Percentiles rank a stretch among this genome's conserved stretches.
These are phyloP conservation scores for Darevskia mixta DNA, from an alignment of 2,797 vertebrate genomes.

Conservation along the genomic window DNA sequence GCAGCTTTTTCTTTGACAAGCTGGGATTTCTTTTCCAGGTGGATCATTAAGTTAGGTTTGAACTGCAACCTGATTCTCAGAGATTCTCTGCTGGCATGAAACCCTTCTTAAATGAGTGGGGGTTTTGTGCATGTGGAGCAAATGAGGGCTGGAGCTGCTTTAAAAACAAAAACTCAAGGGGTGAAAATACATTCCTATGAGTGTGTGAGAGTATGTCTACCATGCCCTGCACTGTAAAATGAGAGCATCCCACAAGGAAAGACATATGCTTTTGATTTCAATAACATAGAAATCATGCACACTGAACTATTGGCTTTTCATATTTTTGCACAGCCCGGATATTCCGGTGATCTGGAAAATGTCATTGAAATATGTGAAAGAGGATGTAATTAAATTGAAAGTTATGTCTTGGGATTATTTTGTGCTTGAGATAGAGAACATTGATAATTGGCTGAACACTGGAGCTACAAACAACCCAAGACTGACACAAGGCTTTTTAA, in stretches of 20 bases:
- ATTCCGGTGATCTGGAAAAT: not conserved
- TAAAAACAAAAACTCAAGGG: conserved; percentile 58
- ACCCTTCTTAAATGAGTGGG: not conserved
- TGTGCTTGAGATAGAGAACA: not conserved
- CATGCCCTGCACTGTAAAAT: conserved; percentile 53
- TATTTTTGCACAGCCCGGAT: conserved; percentile 35
- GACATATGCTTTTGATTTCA: conserved; percentile 66
- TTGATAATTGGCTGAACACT: not conserved
- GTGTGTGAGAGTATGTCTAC: conserved; percentile 56
- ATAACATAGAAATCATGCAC: conserved; percentile 64
- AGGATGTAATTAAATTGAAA: not conserved
- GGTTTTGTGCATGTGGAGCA: not conserved
- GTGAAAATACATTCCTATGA: conserved; percentile 57
- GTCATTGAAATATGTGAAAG: conserved; percentile 55
- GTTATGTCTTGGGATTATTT: not conserved
- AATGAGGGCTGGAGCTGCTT: not conserved
- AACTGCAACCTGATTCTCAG: conserved; percentile 1
- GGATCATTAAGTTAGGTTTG: conserved; percentile 63
- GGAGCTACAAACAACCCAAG: not conserved
- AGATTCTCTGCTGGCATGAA: not conserved
- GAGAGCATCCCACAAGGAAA: conserved; percentile 68
- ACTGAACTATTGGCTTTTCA: conserved; percentile 56
- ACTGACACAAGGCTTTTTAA: not conserved
- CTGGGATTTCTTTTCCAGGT: conserved; percentile 66
- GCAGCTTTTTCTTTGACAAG: conserved; percentile 54